Percentiles rank a stretch among this genome's conserved stretches.
These are phyloP conservation scores for Fistularia commersonii DNA, from an alignment of 2,797 vertebrate species.

Conservation along the genomic window DNA sequence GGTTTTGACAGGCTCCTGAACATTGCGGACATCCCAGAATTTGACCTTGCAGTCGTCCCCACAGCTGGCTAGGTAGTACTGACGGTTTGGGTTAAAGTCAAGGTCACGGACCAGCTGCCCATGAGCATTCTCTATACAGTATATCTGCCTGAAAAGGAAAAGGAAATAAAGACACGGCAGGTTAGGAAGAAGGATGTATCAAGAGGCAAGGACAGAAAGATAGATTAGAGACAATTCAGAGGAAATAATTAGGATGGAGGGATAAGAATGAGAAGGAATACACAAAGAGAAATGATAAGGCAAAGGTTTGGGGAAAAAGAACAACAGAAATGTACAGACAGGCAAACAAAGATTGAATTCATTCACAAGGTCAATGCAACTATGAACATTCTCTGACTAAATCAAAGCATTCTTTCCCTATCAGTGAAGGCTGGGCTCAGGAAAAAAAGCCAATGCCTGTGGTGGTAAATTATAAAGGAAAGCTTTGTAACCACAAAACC, in stretches of 20 bases:
- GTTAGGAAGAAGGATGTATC: too few species aligned
- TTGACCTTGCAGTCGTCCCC: constrained; percentile 99
- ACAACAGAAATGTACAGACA: neutral
- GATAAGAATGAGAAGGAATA: constrained; percentile 22
- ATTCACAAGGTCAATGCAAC: constrained; percentile 39
- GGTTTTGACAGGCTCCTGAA: constrained; percentile 87
- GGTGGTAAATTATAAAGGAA: constrained; percentile 52
- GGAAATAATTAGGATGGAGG: constrained; percentile 19
- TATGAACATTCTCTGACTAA: constrained; percentile 45
- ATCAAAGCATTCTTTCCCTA: constrained; percentile 53
- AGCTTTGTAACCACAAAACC: constrained; percentile 45
- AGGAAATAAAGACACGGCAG: constrained; percentile 4
- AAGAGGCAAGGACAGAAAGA: too few species aligned
- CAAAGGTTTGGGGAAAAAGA: neutral
- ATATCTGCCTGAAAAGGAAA: constrained; percentile 85
- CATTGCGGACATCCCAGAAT: constrained; percentile 95
- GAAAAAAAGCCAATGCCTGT: constrained; percentile 40
- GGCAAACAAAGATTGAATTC: constrained; percentile 37
- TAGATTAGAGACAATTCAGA: neutral
- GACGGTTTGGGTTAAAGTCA: constrained; percentile 98
- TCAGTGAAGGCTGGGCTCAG: constrained; percentile 58
- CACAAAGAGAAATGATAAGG: neutral
- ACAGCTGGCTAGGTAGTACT: constrained; percentile 96
- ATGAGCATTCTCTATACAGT: constrained; percentile 95
- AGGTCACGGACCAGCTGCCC: constrained; percentile 97